These are phyloP conservation scores for Chelon labrosus DNA, from an alignment of 2,797 vertebrate genomes.

Conservation along the genomic window DNA sequence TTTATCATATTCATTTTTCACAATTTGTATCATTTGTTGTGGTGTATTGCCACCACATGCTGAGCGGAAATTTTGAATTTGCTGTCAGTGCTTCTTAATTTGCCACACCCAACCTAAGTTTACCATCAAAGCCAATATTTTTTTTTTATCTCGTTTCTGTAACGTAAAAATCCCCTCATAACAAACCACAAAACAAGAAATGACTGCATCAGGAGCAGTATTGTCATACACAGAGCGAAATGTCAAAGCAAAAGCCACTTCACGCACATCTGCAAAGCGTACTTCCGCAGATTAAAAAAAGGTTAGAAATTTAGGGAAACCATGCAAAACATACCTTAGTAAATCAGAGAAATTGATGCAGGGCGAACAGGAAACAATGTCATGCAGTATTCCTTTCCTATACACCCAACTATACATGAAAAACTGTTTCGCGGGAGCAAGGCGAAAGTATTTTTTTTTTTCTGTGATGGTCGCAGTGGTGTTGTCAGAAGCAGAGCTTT, in stretches of 20 bases:
- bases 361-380: slow-evolving; percentile 75
- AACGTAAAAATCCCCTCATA: slow-evolving; percentile 60
- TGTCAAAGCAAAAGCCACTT: slow-evolving; percentile 74
- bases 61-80: slow-evolving; percentile 74
- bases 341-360: slow-evolving; percentile 81
- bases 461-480: slow-evolving; percentile 84
- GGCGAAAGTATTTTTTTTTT: slow-evolving; percentile 82
- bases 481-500: slow-evolving; percentile 88
- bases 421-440: slow-evolving; percentile 84
- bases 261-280: slow-evolving; percentile 59
- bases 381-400: slow-evolving; percentile 86
- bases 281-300: slow-evolving; percentile 65
- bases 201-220: slow-evolving; percentile 38
- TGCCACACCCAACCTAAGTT: slow-evolving; percentile 79
- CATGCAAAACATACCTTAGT: slow-evolving; percentile 88
- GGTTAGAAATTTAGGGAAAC: slow-evolving; percentile 70
- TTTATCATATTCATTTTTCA: slow-evolving; percentile 45
- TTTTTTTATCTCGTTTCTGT: slow-evolving; percentile 28
- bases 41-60: slow-evolving; percentile 58
- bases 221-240: slow-evolving; percentile 78
- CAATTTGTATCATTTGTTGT: slow-evolving; percentile 47
- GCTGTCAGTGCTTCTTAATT: slow-evolving; percentile 55
- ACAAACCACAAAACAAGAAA: slow-evolving; percentile 70
- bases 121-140: slow-evolving; percentile 57
- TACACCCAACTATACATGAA: slow-evolving; percentile 81